Evolutionary conservation across 2,888 invertebrate species (phyloP).

Genomic region (Epicampocera succincta): DNA sequence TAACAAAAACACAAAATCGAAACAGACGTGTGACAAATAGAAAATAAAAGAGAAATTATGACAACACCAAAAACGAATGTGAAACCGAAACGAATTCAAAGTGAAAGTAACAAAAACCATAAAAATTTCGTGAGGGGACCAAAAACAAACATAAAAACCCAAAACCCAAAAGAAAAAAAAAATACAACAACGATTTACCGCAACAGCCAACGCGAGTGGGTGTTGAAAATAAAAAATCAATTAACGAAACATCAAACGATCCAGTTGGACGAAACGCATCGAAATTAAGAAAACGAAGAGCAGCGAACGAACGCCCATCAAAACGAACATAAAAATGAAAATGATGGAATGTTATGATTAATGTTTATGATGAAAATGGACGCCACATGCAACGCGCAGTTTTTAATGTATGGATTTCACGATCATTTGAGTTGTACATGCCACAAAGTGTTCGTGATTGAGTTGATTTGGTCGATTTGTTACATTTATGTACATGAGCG

Average conservation of each 20-base stretch:
- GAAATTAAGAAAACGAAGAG: constrained; percentile 17
- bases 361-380: constrained; percentile 33
- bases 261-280: constrained; percentile 21
- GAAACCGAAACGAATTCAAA: constrained; percentile 41
- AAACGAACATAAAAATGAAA: constrained; percentile 22
- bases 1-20: constrained; percentile 73
- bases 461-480: constrained; percentile 32
- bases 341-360: constrained; percentile 25
- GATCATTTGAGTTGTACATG: constrained; percentile 49
- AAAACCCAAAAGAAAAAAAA: too few relatives aligned
- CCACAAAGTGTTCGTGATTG: constrained; percentile 53
- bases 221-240: constrained; percentile 28
- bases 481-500: constrained; percentile 49
- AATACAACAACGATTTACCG: constrained; percentile 31
- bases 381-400: constrained; percentile 61
- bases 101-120: constrained; percentile 28
- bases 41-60: constrained; percentile 46
- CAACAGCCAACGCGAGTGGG: constrained; percentile 43
- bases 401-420: constrained; percentile 21
- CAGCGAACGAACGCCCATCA: not conserved
- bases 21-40: constrained; percentile 55
- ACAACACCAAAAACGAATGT: constrained; percentile 50
- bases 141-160: not conserved
- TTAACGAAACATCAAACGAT: constrained; percentile 18
- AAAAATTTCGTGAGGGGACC: not conserved